A percentile compares a stretch with the other conserved stretches of the same genome.
These are phyloP conservation scores for Speoplatyrhinus poulsoni DNA, from an alignment of 2,113 vertebrate genomes.

Conservation along the genomic window DNA sequence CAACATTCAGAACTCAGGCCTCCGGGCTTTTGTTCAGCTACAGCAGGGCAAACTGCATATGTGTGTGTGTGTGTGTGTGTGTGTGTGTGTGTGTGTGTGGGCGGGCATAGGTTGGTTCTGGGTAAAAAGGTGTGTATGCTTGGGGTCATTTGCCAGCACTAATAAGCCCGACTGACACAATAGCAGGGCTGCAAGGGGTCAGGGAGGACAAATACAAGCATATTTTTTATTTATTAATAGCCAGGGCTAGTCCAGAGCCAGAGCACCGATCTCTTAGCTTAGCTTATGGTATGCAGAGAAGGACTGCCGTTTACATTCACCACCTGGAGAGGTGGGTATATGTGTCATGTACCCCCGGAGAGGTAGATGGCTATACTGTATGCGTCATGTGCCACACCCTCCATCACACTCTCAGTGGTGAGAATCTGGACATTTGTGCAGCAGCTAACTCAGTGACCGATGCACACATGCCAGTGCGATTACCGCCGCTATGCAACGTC, in stretches of 20 bases:
- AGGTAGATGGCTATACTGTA: too few relatives aligned
- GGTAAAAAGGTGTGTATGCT: not conserved
- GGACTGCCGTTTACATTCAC: conserved; percentile 37
- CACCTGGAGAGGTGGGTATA: too few relatives aligned
- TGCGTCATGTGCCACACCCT: too few relatives aligned
- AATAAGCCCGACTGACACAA: conserved; percentile 17
- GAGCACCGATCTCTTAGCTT: conserved; percentile 50
- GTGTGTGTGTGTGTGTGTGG: not conserved
- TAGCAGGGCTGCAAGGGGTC: conserved; percentile 14
- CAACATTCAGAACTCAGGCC: conserved; percentile 22
- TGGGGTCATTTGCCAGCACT: conserved; percentile 5
- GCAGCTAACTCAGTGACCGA: too few relatives aligned
- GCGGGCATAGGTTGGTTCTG: not conserved
- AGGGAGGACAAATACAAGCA: conserved; percentile 12
- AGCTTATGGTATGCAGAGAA: conserved; percentile 57
- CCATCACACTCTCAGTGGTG: too few relatives aligned
- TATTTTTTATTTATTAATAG: conserved; percentile 39
- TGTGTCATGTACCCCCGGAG: too few relatives aligned
- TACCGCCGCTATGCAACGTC: conserved; percentile 11
- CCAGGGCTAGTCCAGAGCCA: conserved; percentile 36
- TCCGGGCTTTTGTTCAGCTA: conserved; percentile 10
- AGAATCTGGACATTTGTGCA: too few relatives aligned
- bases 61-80: not conserved
- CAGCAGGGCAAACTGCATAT: not conserved
- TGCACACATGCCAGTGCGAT: too few relatives aligned